These are phyloP conservation scores for Iphiclides podalirius DNA, from an alignment of 2,888 invertebrate species.

Conservation along the genomic window DNA sequence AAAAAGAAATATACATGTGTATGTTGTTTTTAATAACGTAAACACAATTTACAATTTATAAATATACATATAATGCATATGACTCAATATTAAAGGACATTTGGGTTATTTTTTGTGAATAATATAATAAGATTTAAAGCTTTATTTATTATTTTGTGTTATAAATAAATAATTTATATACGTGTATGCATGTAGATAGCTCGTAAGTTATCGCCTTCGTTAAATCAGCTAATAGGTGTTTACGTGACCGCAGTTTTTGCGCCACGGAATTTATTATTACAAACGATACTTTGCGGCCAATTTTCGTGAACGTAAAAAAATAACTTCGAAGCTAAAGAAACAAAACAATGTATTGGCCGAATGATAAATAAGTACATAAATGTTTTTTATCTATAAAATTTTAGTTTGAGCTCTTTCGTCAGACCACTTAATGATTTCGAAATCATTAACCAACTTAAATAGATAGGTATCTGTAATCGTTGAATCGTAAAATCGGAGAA, in stretches of 20 bases:
- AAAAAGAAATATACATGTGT: too few relatives aligned
- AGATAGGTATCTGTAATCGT: constrained; percentile 72
- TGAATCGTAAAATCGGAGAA: constrained; percentile 77
- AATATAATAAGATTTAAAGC: not conserved
- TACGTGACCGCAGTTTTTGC: not conserved
- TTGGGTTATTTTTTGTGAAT: constrained; percentile 3
- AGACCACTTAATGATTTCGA: constrained; percentile 50
- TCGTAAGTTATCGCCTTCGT: constrained; percentile 3
- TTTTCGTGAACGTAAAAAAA: not conserved
- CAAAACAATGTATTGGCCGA: not conserved
- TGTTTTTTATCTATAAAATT: constrained; percentile 11
- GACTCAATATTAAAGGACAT: constrained; percentile 3
- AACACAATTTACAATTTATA: constrained; percentile 13
- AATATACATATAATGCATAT: not conserved
- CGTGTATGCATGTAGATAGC: not conserved
- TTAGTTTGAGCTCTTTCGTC: constrained; percentile 33
- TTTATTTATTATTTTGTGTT: not conserved
- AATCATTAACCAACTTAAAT: constrained; percentile 67
- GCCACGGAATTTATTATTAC: not conserved
- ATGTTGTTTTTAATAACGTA: too few relatives aligned
- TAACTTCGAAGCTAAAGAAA: not conserved
- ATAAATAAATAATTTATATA: constrained; percentile 1
- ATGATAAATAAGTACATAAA: not conserved
- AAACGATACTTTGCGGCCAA: not conserved
- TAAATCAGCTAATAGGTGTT: not conserved